Percentiles rank a stretch among this genome's conserved stretches.
Evolutionary conservation across 2,113 vertebrate genomes (phyloP).

Genomic region (Eclectus roratus): DNA sequence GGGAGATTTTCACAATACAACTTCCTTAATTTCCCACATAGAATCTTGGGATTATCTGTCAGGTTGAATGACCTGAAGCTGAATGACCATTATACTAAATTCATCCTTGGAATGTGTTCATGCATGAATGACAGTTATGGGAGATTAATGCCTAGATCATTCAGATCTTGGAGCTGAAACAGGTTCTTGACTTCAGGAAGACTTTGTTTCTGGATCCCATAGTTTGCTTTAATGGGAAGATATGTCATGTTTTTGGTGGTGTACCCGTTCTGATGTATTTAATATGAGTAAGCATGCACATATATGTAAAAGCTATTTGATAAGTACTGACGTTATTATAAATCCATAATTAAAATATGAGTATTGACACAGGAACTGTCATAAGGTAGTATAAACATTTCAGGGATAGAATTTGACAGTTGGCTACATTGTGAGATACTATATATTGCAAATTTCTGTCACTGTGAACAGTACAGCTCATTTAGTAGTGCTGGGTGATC

Average conservation of each 20-base stretch:
- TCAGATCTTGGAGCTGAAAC: background rate
- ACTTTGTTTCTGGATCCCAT: background rate
- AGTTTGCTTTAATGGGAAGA: background rate
- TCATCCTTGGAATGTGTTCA: background rate
- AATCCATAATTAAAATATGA: background rate
- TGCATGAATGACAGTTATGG: background rate
- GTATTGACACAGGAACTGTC: background rate
- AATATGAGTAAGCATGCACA: background rate
- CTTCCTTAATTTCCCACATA: background rate
- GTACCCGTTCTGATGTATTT: background rate
- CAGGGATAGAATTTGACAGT: conserved; percentile 42
- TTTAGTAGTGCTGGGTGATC: conserved; percentile 6
- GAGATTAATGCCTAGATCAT: background rate
- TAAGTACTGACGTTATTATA: background rate
- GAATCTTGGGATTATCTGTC: background rate
- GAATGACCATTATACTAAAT: background rate
- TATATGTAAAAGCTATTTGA: background rate
- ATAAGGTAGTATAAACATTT: background rate
- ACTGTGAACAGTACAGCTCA: background rate
- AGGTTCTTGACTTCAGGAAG: background rate
- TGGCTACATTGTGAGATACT: conserved; percentile 34
- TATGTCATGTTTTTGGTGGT: background rate
- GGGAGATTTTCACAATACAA: background rate
- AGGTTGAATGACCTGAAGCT: background rate
- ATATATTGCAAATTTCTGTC: conserved; percentile 16